Evolutionary conservation across 35 echinoderm and acorn worm genomes (phyloP).

Genomic region (Ptychodera flava): DNA sequence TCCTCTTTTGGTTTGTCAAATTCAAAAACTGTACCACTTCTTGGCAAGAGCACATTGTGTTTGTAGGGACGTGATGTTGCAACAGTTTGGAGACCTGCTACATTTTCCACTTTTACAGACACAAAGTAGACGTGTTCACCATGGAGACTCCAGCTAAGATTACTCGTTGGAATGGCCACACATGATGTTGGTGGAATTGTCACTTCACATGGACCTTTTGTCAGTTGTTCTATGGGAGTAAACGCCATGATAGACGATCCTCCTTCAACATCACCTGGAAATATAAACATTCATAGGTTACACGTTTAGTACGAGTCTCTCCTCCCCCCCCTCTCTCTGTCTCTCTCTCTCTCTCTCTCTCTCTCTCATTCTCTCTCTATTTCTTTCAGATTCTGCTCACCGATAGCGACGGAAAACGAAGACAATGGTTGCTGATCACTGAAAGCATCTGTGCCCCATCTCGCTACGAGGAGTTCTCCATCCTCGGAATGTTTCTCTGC

Average conservation of each 20-base stretch:
- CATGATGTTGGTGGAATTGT: neutral
- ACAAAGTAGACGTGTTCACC: constrained; percentile 43
- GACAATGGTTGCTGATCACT: constrained; percentile 5
- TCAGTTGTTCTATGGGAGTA: neutral
- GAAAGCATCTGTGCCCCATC: constrained; percentile 22
- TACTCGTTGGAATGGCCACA: constrained; percentile 6
- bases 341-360: neutral
- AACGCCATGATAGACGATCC: neutral
- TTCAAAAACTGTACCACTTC: neutral
- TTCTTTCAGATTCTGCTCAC: neutral
- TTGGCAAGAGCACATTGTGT: constrained; percentile 10
- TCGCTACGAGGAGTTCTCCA: constrained; percentile 11
- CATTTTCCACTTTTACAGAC: constrained; percentile 29
- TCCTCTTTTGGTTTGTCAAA: neutral
- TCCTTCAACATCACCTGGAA: neutral
- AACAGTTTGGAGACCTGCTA: constrained; percentile 18
- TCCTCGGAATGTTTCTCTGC: neutral
- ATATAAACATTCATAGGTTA: neutral
- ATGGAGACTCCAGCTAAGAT: constrained; percentile 34
- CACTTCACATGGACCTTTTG: neutral
- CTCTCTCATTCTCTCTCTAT: neutral
- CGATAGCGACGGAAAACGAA: neutral
- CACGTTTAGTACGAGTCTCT: neutral
- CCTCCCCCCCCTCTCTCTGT: neutral
- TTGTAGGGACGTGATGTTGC: constrained; percentile 22